Evolutionary conservation across 2,113 vertebrate species (phyloP).

Genomic region (Struthio camelus): DNA sequence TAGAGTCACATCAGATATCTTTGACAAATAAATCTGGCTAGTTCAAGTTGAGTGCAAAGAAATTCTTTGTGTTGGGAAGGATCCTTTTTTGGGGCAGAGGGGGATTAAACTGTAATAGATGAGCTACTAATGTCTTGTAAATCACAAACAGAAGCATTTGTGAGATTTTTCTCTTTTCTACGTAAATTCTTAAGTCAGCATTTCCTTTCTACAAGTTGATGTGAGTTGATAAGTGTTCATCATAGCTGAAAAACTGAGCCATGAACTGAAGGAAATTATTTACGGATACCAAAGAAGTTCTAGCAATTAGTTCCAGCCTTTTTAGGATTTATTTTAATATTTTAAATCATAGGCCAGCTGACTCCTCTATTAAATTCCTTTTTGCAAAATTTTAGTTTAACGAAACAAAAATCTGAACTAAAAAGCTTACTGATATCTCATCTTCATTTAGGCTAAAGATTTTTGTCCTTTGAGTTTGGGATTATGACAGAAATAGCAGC

Average conservation of each 20-base stretch:
- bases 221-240: background rate
- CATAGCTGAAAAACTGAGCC: background rate
- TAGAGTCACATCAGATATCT: conserved; percentile 20
- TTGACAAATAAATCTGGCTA: background rate
- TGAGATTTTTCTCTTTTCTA: background rate
- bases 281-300: background rate
- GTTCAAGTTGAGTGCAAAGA: conserved; percentile 5
- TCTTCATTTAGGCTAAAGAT: background rate
- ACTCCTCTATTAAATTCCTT: background rate
- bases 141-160: background rate
- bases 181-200: background rate
- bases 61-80: background rate
- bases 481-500: background rate
- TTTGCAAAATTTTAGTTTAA: background rate
- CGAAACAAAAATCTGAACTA: background rate
- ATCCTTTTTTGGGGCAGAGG: background rate
- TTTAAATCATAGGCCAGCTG: background rate
- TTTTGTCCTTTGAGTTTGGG: background rate
- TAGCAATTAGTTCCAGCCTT: background rate
- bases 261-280: background rate
- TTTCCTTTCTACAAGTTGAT: background rate
- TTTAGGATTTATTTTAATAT: background rate
- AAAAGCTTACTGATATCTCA: background rate
- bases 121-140: background rate
- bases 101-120: background rate